These are phyloP conservation scores for Ectemnius cavifrons DNA, from an alignment of 2,888 invertebrate species.

Conservation along the genomic window DNA sequence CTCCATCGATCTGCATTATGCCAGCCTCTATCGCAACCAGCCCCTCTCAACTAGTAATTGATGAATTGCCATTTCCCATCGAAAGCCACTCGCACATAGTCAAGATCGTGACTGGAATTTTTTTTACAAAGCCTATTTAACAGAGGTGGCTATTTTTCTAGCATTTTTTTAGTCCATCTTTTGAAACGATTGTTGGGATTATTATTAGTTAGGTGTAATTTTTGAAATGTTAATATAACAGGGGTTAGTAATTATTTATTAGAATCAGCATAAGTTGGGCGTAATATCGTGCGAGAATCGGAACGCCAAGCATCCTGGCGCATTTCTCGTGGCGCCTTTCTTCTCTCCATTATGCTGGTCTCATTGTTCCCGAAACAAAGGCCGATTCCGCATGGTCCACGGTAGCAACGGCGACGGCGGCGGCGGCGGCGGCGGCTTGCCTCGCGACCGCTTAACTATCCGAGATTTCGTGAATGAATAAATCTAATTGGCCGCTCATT, in stretches of 20 bases:
- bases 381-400: slow-evolving; percentile 36
- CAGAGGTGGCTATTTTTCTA: too few relatives aligned
- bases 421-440: too few relatives aligned
- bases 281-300: slow-evolving; percentile 27
- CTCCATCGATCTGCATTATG: slow-evolving; percentile 9
- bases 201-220: too few relatives aligned
- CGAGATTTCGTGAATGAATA: slow-evolving; percentile 52
- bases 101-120: too few relatives aligned
- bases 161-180: too few relatives aligned
- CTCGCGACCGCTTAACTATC: slow-evolving; percentile 19
- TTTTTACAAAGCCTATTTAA: too few relatives aligned
- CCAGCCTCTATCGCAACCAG: too few relatives aligned
- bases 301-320: slow-evolving; percentile 29
- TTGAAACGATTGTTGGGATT: too few relatives aligned
- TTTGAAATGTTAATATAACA: too few relatives aligned
- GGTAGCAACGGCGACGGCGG: neutral
- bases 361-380: slow-evolving; percentile 59
- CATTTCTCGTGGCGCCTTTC: slow-evolving; percentile 35
- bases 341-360: slow-evolving; percentile 43
- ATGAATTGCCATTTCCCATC: too few relatives aligned
- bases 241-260: neutral
- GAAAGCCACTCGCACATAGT: too few relatives aligned
- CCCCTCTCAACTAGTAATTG: too few relatives aligned
- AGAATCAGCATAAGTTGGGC: slow-evolving; percentile 10
- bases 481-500: slow-evolving; percentile 54